Evolutionary conservation across 2,888 invertebrate genomes (phyloP).

Genomic region (Melanargia galathea): DNA sequence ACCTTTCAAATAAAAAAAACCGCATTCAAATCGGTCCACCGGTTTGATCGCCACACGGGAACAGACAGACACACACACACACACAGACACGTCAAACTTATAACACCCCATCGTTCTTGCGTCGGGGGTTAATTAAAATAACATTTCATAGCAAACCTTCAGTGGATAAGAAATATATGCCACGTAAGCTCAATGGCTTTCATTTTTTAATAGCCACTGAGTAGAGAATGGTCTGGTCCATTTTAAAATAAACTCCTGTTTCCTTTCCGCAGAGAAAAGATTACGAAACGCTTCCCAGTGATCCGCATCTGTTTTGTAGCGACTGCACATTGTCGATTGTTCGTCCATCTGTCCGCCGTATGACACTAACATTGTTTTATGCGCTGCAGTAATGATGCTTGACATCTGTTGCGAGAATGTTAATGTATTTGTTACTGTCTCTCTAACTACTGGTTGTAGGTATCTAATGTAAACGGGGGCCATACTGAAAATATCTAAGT

Average conservation of each 20-base stretch:
- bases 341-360: constrained; percentile 51
- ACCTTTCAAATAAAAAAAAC: no score
- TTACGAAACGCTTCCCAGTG: constrained; percentile 21
- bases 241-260: constrained; percentile 5
- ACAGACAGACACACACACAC: no score
- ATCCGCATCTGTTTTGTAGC: constrained; percentile 44
- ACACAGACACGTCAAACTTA: no score
- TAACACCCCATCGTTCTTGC: no score
- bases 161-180: no score
- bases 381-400: constrained; percentile 21
- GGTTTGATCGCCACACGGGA: no score
- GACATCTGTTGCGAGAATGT: constrained; percentile 32
- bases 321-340: constrained; percentile 41
- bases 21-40: no score
- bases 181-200: no score
- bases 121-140: no score
- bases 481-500: not conserved
- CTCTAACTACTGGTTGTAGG: not conserved
- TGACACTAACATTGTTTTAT: constrained; percentile 48
- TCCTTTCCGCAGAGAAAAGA: constrained; percentile 10
- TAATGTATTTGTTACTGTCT: constrained; percentile 25
- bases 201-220: not conserved
- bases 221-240: not conserved
- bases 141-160: no score
- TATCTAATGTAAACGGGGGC: not conserved